Evolutionary conservation across 2,113 vertebrate species (phyloP).

Genomic region (Esox niger): DNA sequence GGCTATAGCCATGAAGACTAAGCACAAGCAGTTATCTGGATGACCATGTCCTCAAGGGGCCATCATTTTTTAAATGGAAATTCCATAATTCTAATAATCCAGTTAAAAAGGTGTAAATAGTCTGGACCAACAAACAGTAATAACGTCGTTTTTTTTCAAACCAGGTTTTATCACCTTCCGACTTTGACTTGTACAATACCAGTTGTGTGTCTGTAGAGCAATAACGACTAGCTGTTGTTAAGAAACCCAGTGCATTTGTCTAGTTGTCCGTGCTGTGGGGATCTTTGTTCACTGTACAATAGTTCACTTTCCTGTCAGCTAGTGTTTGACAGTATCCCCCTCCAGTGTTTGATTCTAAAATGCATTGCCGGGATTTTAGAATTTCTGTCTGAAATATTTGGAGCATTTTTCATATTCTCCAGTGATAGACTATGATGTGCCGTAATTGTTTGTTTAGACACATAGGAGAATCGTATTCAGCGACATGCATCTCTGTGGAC

Average conservation of each 20-base stretch:
- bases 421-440: too few species aligned
- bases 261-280: slow-evolving; percentile 23
- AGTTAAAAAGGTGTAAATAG: slow-evolving; percentile 27
- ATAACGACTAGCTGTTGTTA: slow-evolving; percentile 50
- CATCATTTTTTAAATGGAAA: background rate
- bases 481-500: too few species aligned
- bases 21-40: too few species aligned
- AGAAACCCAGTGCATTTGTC: slow-evolving; percentile 41
- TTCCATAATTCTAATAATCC: background rate
- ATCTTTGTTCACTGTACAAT: slow-evolving; percentile 36
- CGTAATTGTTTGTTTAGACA: too few species aligned
- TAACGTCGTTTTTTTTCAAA: slow-evolving; percentile 15
- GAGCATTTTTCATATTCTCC: too few species aligned
- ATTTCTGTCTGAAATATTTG: slow-evolving; percentile 25
- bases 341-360: slow-evolving; percentile 37
- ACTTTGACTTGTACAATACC: slow-evolving; percentile 15
- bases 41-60: too few species aligned
- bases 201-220: slow-evolving; percentile 51
- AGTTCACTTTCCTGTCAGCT: slow-evolving; percentile 33
- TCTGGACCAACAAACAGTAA: background rate
- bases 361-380: slow-evolving; percentile 18
- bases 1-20: too few species aligned
- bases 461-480: too few species aligned
- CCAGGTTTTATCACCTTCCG: slow-evolving; percentile 6
- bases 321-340: slow-evolving; percentile 12